Evolutionary conservation across 2,888 invertebrate species (phyloP).

Genomic region (Acanthosepion esculentum): DNA sequence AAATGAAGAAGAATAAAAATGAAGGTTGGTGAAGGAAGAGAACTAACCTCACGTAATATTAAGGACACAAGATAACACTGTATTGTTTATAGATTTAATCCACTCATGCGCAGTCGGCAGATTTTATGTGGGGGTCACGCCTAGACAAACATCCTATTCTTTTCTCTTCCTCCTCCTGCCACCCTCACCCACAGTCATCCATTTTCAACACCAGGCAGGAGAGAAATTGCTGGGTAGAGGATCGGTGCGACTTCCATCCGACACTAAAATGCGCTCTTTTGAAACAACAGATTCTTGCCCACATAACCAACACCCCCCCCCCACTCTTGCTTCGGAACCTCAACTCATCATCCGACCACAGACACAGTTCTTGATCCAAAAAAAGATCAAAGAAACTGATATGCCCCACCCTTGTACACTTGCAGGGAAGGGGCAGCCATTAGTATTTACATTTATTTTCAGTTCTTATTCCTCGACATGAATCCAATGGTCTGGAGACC

Average conservation of each 20-base stretch:
- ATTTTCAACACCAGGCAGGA: background rate
- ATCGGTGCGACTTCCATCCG: too few relatives aligned
- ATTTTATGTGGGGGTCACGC: background rate
- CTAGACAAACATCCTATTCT: background rate
- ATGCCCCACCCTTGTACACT: background rate
- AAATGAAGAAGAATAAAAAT: background rate
- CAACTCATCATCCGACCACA: background rate
- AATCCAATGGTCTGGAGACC: background rate
- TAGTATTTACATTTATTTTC: background rate
- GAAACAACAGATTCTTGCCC: background rate
- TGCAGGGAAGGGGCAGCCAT: background rate
- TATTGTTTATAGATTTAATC: conserved; percentile 33
- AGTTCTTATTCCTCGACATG: background rate
- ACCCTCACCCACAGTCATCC: background rate
- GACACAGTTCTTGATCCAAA: conserved; percentile 10
- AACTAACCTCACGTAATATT: background rate
- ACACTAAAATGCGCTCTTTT: background rate
- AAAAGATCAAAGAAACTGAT: background rate
- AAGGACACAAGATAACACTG: background rate
- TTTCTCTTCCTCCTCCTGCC: background rate
- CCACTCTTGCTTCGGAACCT: background rate
- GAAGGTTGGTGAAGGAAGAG: background rate
- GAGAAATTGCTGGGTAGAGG: background rate
- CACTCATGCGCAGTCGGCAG: background rate
- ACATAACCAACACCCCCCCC: background rate